A percentile compares a stretch with the other conserved stretches of the same genome.
Evolutionary conservation across 2,888 invertebrate genomes (phyloP).

Genomic region (Drosophila birchii): DNA sequence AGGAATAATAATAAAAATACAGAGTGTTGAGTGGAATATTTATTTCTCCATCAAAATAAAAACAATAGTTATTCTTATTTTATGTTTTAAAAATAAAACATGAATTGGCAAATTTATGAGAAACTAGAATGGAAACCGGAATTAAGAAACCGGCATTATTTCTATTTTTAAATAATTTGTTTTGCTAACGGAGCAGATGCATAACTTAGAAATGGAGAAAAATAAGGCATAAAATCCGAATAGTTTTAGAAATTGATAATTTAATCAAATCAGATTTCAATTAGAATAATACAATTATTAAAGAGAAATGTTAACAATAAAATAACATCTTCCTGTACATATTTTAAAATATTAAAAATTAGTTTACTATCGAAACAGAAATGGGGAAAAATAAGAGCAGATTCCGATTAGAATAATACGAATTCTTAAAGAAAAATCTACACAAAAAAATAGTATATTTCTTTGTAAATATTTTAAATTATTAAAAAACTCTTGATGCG

Average conservation of each 20-base stretch:
- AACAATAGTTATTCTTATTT: not conserved
- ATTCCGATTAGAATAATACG: too few species aligned
- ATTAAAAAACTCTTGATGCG: too few species aligned
- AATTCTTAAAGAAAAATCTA: not conserved
- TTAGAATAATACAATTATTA: too few species aligned
- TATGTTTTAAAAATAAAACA: not conserved
- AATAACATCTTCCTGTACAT: too few species aligned
- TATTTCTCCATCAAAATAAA: conserved; percentile 9
- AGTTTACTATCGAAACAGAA: too few species aligned
- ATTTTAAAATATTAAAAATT: too few species aligned
- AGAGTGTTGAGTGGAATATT: not conserved
- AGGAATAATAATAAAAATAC: conserved; percentile 7
- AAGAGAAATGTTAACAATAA: too few species aligned
- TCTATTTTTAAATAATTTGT: not conserved
- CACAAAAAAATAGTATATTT: too few species aligned
- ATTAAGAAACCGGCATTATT: not conserved
- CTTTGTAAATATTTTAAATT: not conserved
- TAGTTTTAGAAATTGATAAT: too few species aligned
- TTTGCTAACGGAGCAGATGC: not conserved
- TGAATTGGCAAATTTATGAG: not conserved
- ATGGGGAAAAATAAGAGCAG: too few species aligned
- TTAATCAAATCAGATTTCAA: too few species aligned
- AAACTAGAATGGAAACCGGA: conserved; percentile 6
- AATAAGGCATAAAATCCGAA: not conserved
- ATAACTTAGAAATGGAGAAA: conserved; percentile 1